phyloP scores from a whole-genome alignment of 2,888 invertebrate genomes.

The Hylaea fasciaria region DNA sequence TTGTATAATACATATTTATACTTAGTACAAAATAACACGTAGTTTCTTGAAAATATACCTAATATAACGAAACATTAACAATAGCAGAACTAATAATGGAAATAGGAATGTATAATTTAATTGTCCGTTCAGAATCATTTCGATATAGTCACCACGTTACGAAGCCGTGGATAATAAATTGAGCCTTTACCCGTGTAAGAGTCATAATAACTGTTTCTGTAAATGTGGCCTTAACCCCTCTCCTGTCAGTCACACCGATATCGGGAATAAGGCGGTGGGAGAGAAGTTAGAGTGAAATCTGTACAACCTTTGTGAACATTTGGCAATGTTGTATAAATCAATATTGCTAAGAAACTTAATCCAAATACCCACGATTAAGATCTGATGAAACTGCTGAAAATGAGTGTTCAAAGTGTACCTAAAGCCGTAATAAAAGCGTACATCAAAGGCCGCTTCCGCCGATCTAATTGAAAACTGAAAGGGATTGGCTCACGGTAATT shows the following conservation, averaged over 20 bases:
- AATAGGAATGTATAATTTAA: background rate
- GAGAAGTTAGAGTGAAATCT: no score
- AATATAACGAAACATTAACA: background rate
- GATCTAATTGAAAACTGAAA: conserved; percentile 21
- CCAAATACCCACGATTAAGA: background rate
- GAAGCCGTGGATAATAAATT: no score
- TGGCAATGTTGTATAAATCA: no score
- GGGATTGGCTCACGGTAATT: conserved; percentile 10
- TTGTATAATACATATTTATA: background rate
- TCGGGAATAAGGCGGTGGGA: no score
- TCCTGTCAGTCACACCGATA: no score
- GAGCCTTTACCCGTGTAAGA: no score
- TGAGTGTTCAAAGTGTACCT: background rate
- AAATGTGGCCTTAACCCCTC: no score
- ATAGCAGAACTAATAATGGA: conserved; percentile 1
- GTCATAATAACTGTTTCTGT: no score
- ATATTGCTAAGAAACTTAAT: no score
- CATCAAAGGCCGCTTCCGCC: conserved; percentile 11
- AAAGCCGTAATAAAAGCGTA: conserved; percentile 5
- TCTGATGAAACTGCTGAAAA: background rate
- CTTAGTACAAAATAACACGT: background rate
- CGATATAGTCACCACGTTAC: background rate
- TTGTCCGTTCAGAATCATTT: conserved; percentile 1
- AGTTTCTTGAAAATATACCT: background rate
- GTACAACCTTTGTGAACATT: no score